Percentiles rank a stretch among this genome's conserved stretches.
These are phyloP conservation scores for Porites divaricata DNA, from an alignment of 92 coral and sea anemone species.

Conservation along the genomic window DNA sequence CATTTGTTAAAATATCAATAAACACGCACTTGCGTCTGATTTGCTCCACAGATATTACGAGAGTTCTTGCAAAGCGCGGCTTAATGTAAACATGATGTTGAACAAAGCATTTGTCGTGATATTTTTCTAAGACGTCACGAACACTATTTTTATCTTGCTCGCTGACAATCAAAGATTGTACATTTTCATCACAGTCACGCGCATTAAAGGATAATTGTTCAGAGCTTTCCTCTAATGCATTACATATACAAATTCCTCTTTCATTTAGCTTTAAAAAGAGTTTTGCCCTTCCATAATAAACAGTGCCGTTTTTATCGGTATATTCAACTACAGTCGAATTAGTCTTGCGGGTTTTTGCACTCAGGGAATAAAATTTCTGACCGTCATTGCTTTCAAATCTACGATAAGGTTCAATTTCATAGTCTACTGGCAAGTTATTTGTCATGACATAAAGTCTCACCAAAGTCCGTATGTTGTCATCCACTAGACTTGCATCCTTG, in stretches of 20 bases:
- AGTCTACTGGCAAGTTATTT: conserved; percentile 23
- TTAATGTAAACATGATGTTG: conserved; percentile 12
- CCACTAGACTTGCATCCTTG: background rate
- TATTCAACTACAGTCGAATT: conserved; percentile 17
- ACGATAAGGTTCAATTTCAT: conserved; percentile 38
- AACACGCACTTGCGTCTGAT: conserved; percentile 36
- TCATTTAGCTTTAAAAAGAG: conserved; percentile 2
- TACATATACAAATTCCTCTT: conserved; percentile 15
- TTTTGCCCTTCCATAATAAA: conserved; percentile 18
- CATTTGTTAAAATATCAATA: conserved; percentile 22
- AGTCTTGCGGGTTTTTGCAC: conserved; percentile 4
- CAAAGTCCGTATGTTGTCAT: conserved; percentile 28
- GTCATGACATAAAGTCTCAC: conserved; percentile 14
- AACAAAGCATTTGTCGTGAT: background rate
- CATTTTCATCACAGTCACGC: background rate
- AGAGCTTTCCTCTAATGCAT: background rate
- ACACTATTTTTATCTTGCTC: background rate
- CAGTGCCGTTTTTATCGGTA: background rate
- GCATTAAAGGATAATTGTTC: background rate
- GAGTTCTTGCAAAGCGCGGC: background rate
- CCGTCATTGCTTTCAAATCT: conserved; percentile 22
- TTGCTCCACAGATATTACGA: conserved; percentile 39
- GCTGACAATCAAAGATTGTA: conserved; percentile 3
- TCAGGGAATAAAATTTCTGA: background rate
- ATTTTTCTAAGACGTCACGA: background rate